Base-by-base conservation (phyloP, 2,888 invertebrate genomes). In the Argyresthia goedartella region DNA sequence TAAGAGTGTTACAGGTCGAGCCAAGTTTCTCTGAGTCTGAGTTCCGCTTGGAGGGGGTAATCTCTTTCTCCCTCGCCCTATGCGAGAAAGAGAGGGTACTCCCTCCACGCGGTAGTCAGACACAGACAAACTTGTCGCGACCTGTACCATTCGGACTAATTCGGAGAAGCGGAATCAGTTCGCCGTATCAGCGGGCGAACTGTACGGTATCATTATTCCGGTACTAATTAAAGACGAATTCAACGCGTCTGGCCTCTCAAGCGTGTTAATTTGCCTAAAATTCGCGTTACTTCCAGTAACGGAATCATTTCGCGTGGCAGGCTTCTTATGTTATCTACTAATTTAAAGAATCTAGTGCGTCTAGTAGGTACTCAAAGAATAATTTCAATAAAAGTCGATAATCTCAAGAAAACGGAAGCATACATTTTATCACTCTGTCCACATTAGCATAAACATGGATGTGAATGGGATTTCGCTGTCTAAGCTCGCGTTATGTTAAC, bases 191-290 rank as follows among this genome's bases (percentile, higher is more conserved):
- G 57, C 67, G 65, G 68, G 62, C 62, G 65, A 65, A 67, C 69
- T 62, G 63, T 77, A 78, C 78, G 73, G 73, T 76, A 76, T 67
- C 63, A 67, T 63, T 67, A 78, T 74, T 73, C 74, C 77, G 75
- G 73, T 77, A 74, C 74, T 76, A 80, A 80, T 81, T 81, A 79
- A 75, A 77, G 25, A 64, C 56, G n/a, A 64, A 82, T 70, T 81
- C 80, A 34, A 80, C 64, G 65, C 62, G 63, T 63, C 64, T 61
- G 63, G 61, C 57, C 25, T 6, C 25, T 25, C 66, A 59, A 58
- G 36, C 35, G 63, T 71, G 69, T 66, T 73, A 72, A 78, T 79
- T 78, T 76, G 71, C 65, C 69, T 80, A 71, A 77, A 78, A 73
- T 78, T 72, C 69, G 68, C 68, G 70, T 73, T 66, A 68, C 62